Conservation (phyloP, 2,797 vertebrate species). For the Parauchenoglanis punctatus region DNA sequence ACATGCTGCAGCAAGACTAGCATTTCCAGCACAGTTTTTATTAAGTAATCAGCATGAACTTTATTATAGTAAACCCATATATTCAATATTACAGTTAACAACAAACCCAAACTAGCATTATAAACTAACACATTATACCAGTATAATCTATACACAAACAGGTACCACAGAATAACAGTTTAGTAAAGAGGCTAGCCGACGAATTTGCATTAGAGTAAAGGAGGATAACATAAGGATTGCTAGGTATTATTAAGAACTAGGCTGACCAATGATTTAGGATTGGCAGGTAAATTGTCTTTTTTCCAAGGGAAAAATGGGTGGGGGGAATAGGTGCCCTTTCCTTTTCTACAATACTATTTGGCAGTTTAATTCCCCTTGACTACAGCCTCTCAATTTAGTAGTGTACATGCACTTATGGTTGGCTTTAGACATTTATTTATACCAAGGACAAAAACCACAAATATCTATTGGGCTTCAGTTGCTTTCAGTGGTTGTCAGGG, state of each 20-base stretch:
- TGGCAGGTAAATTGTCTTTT: not conserved
- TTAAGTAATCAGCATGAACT: not conserved
- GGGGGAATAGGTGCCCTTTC: not conserved
- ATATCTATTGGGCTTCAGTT: slow-evolving; percentile 42
- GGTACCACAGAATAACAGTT: not conserved
- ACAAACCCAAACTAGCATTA: not conserved
- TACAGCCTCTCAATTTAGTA: slow-evolving; percentile 11
- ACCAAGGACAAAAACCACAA: slow-evolving; percentile 33
- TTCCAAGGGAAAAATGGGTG: not conserved
- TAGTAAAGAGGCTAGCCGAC: not conserved
- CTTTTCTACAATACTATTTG: not conserved
- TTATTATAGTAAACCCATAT: not conserved
- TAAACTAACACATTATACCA: not conserved
- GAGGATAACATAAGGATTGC: not conserved
- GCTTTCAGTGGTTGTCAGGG: slow-evolving; percentile 44
- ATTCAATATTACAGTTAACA: not conserved
- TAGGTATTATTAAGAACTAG: not conserved
- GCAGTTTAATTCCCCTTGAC: slow-evolving; percentile 9
- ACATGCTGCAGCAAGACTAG: not conserved
- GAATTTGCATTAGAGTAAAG: not conserved
- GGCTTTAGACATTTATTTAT: slow-evolving; percentile 7
- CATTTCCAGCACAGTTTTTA: not conserved
- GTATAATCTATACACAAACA: not conserved
- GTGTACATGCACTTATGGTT: not conserved
- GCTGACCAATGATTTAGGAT: not conserved